phyloP scores from a whole-genome alignment of 2,888 invertebrate genomes.

The Drosophila borealis region DNA sequence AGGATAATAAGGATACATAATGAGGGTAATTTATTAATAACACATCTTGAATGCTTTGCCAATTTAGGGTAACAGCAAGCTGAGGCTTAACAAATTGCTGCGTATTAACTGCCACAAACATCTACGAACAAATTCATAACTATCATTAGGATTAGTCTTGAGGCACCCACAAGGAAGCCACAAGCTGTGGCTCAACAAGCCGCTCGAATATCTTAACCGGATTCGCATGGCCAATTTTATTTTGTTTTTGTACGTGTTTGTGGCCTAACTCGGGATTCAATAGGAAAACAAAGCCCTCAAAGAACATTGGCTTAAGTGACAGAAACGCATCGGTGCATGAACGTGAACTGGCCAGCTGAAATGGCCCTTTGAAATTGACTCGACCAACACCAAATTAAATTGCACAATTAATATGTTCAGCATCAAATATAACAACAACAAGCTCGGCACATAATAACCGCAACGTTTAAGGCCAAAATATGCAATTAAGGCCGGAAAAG shows the following conservation, averaged over 20 bases:
- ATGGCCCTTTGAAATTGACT: slow-evolving; percentile 53
- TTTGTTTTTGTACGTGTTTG: slow-evolving; percentile 8
- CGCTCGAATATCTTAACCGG: slow-evolving; percentile 22
- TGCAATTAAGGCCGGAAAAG: slow-evolving; percentile 66
- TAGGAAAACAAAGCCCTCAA: slow-evolving; percentile 1
- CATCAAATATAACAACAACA: slow-evolving; percentile 25
- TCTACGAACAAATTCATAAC: slow-evolving; percentile 11
- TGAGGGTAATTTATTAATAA: neutral
- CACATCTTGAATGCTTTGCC: neutral
- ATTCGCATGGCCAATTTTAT: slow-evolving; percentile 23
- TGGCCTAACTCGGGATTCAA: neutral
- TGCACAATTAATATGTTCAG: slow-evolving; percentile 73
- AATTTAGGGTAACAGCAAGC: neutral
- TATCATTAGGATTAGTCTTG: slow-evolving; percentile 32
- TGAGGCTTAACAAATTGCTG: neutral
- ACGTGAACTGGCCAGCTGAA: slow-evolving; percentile 55
- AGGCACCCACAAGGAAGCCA: slow-evolving; percentile 11
- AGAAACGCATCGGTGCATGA: slow-evolving; percentile 51
- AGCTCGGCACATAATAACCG: slow-evolving; percentile 59
- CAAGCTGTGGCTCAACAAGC: slow-evolving; percentile 15
- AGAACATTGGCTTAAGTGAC: slow-evolving; percentile 23
- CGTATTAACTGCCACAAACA: slow-evolving; percentile 4
- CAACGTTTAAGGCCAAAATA: slow-evolving; percentile 66
- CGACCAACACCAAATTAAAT: slow-evolving; percentile 64
- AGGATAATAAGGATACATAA: neutral